Evolutionary conservation across 1,140 invertebrate genomes (phyloP).

Genomic region (Lepidurus apus): DNA sequence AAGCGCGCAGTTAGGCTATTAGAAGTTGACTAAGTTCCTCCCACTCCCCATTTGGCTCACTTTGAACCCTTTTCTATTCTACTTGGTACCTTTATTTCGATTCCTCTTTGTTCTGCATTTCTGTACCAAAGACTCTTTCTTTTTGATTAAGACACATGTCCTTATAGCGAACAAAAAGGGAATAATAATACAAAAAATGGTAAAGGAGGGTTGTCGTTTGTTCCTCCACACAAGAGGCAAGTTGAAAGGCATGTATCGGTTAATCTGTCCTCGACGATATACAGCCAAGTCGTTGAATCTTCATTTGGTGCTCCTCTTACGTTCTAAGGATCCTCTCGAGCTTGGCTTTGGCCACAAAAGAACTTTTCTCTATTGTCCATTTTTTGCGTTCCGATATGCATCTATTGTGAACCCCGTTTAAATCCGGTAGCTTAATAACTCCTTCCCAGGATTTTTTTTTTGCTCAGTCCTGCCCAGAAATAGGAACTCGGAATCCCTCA

Average conservation of each 20-base stretch:
- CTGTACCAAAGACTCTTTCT: not conserved
- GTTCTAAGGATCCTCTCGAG: no score
- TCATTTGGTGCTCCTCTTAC: no score
- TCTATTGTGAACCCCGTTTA: not conserved
- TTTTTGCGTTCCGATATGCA: not conserved
- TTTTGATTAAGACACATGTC: no score
- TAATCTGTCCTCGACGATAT: not conserved
- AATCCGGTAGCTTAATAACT: slow-evolving; percentile 19
- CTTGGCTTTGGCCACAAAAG: not conserved
- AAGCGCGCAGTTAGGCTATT: not conserved
- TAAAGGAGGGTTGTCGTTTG: not conserved
- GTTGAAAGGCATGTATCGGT: slow-evolving; percentile 4
- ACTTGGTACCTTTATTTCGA: not conserved
- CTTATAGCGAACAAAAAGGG: not conserved
- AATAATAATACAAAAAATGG: not conserved
- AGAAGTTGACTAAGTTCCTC: not conserved
- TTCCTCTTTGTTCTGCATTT: not conserved
- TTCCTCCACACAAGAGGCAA: not conserved
- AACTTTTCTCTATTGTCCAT: not conserved
- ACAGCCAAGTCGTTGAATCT: no score
- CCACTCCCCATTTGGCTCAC: not conserved
- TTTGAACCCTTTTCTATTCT: not conserved
- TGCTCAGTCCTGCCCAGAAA: no score
- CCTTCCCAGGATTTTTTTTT: not conserved
- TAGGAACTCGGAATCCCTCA: no score